Percentiles rank a stretch among this genome's conserved stretches.
Conservation (phyloP, 2,113 vertebrate species). For the Sminthopsis crassicaudata region DNA sequence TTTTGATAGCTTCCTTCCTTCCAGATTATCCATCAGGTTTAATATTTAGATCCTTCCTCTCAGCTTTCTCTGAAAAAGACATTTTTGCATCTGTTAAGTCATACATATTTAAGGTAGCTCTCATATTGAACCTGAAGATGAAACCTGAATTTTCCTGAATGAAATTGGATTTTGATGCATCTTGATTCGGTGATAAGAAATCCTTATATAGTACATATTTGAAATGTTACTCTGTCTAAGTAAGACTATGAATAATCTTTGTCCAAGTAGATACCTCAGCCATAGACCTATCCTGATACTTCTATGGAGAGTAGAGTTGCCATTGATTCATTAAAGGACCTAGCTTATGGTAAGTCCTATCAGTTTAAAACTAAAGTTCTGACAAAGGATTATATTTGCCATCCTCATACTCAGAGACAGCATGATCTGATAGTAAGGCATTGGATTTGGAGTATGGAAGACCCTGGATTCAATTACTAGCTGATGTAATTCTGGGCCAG, state of each 20-base stretch:
- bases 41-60: not conserved
- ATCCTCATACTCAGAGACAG: not conserved
- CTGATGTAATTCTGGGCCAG: not conserved
- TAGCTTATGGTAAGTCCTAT: not conserved
- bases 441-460: not conserved
- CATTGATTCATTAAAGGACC: not conserved
- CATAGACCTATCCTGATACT: not conserved
- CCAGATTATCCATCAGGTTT: not conserved
- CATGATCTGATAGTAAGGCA: not conserved
- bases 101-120: conserved; percentile 28
- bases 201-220: not conserved
- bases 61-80: not conserved
- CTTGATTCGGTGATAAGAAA: conserved; percentile 1
- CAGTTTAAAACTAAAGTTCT: not conserved
- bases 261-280: not conserved
- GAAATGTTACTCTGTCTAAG: not conserved
- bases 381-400: not conserved
- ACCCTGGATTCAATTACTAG: not conserved
- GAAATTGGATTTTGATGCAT: not conserved
- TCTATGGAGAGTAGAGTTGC: not conserved
- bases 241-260: not conserved
- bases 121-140: not conserved
- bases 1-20: not conserved
- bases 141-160: conserved; percentile 49
- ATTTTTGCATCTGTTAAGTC: conserved; percentile 17